Evolutionary conservation across 1,140 invertebrate species (phyloP).

Genomic region (Trachymyrmex cornetzi): DNA sequence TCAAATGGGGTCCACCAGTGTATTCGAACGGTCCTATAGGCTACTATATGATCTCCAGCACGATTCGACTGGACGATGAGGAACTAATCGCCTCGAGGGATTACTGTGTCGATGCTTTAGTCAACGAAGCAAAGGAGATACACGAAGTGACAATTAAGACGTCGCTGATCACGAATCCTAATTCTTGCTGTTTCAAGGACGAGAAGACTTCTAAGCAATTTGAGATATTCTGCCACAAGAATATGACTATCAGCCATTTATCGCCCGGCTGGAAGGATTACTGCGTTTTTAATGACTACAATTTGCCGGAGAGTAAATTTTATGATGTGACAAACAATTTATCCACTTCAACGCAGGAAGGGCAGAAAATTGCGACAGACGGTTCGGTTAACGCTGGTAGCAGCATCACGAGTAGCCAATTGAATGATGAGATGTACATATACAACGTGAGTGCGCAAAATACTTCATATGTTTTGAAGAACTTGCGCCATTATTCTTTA

Average conservation of each 20-base stretch:
- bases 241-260: conserved; percentile 71
- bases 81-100: conserved; percentile 86
- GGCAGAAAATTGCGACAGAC: not conserved
- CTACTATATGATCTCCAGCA: conserved; percentile 88
- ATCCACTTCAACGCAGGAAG: conserved; percentile 45
- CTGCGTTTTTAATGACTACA: conserved; percentile 74
- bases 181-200: conserved; percentile 76
- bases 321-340: conserved; percentile 55
- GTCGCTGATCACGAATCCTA: conserved; percentile 2
- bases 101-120: conserved; percentile 86
- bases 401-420: not conserved
- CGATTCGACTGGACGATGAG: conserved; percentile 82
- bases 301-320: conserved; percentile 56
- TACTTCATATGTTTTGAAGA: conserved; percentile 77
- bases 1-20: conserved; percentile 89
- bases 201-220: conserved; percentile 70
- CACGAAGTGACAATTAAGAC: conserved; percentile 69
- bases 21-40: conserved; percentile 89
- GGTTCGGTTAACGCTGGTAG: not conserved
- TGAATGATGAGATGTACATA: conserved; percentile 46
- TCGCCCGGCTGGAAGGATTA: conserved; percentile 74
- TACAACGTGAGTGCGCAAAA: conserved; percentile 77
- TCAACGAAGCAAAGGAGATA: conserved; percentile 59
- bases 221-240: conserved; percentile 78
- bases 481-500: conserved; percentile 85